Evolutionary conservation across 2,797 vertebrate genomes (phyloP).

Genomic region (Pangasius djambal): DNA sequence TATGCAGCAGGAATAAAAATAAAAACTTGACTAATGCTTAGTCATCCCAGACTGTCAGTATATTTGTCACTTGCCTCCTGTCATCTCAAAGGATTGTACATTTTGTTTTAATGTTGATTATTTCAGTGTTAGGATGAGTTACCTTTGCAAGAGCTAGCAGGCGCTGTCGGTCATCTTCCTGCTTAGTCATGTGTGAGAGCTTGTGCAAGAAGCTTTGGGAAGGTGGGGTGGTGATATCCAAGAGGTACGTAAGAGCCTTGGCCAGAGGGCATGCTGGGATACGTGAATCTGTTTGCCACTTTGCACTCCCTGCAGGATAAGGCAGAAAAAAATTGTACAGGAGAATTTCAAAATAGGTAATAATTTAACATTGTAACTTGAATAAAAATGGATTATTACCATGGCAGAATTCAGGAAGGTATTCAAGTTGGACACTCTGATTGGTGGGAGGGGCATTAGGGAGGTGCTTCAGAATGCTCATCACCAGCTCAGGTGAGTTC

Average conservation of each 20-base stretch:
- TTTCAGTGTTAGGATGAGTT: background rate
- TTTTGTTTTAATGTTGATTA: background rate
- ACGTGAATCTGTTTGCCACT: slow-evolving; percentile 74
- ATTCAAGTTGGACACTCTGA: slow-evolving; percentile 75
- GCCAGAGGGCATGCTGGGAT: slow-evolving; percentile 78
- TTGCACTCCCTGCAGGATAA: slow-evolving; percentile 38
- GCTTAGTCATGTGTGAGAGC: slow-evolving; percentile 73
- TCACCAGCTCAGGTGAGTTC: slow-evolving; percentile 76
- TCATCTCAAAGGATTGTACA: background rate
- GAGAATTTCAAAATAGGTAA: background rate
- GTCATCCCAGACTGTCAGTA: background rate
- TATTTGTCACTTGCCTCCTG: background rate
- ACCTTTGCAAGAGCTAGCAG: slow-evolving; percentile 76
- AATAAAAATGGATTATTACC: slow-evolving; percentile 42
- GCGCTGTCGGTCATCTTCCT: slow-evolving; percentile 66
- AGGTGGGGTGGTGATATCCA: slow-evolving; percentile 84
- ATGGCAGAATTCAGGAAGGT: slow-evolving; percentile 56
- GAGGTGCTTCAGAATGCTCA: slow-evolving; percentile 73
- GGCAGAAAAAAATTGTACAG: background rate
- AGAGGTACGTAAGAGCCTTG: slow-evolving; percentile 79
- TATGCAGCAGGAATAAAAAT: too few relatives aligned
- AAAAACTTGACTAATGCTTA: background rate
- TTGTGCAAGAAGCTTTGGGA: slow-evolving; percentile 79
- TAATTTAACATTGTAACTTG: background rate
- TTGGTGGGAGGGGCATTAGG: slow-evolving; percentile 69